Percentiles rank a stretch among this genome's conserved stretches.
Evolutionary conservation across 2,113 vertebrate species (phyloP).

Genomic region (Sialia sialis): DNA sequence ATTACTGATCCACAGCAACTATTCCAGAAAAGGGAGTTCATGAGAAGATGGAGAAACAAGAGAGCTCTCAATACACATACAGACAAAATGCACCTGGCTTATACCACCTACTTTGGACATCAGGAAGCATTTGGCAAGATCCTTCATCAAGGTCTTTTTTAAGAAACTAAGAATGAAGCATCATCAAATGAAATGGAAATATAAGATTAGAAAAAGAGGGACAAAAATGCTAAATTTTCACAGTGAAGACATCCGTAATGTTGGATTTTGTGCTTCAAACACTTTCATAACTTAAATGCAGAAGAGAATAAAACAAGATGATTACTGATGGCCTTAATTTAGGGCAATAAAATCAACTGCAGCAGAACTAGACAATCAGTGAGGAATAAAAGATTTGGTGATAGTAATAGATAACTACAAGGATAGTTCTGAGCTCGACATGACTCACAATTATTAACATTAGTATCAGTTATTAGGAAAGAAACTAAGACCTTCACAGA

Average conservation of each 20-base stretch:
- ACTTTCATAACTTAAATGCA: not conserved
- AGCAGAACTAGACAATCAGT: not conserved
- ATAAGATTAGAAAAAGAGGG: not conserved
- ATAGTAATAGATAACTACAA: not conserved
- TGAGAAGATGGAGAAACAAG: not conserved
- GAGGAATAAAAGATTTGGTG: not conserved
- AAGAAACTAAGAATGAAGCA: not conserved
- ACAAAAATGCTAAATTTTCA: not conserved
- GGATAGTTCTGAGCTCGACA: not conserved
- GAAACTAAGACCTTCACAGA: not conserved
- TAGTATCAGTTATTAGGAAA: not conserved
- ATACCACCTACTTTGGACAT: not conserved
- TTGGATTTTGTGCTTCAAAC: not conserved
- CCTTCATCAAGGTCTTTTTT: not conserved
- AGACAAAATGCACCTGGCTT: not conserved
- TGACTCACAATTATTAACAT: not conserved
- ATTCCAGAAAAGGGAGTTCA: not conserved
- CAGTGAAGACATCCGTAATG: not conserved
- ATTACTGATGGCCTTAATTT: not conserved
- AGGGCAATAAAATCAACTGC: not conserved
- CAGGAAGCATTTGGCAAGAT: not conserved
- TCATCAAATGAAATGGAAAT: not conserved
- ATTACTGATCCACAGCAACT: not conserved
- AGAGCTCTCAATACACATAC: not conserved
- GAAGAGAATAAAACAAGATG: not conserved